phyloP scores from a whole-genome alignment of 2,113 vertebrate species.

The Vulpes vulpes region DNA sequence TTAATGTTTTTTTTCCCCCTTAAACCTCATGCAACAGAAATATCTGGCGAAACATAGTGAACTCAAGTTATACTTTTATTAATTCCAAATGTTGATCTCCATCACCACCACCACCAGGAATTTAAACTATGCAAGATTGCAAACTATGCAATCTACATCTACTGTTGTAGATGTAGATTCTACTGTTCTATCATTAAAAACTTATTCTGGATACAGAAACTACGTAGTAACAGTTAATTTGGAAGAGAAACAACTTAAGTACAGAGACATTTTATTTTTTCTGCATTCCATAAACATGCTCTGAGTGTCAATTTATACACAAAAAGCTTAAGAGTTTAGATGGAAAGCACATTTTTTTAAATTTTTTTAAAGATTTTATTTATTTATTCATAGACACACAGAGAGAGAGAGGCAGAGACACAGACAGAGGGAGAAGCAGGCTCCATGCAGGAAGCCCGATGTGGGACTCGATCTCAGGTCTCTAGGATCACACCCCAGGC shows the following conservation, averaged over 20 bases:
- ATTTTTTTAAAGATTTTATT: no score
- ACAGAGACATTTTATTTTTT: slow-evolving; percentile 45
- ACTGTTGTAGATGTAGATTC: neutral
- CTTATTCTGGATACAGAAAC: neutral
- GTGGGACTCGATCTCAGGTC: no score
- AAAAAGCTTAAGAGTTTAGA: neutral
- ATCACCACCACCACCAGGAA: neutral
- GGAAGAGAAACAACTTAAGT: neutral
- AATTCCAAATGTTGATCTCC: neutral
- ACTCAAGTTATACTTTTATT: neutral
- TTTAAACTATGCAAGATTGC: neutral
- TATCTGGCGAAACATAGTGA: neutral
- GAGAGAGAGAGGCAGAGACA: no score
- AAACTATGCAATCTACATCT: neutral
- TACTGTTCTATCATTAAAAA: slow-evolving; percentile 24
- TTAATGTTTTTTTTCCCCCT: neutral
- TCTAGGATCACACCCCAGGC: no score
- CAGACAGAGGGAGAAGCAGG: no score
- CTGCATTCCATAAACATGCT: slow-evolving; percentile 18
- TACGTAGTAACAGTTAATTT: neutral
- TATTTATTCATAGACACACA: no score
- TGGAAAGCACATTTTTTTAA: neutral
- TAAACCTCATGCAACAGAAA: slow-evolving; percentile 1
- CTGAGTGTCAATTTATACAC: neutral
- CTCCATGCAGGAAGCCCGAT: no score